A percentile compares a stretch with the other conserved stretches of the same genome.
Evolutionary conservation across 2,797 vertebrate species (phyloP).

Genomic region (Limnodromus scolopaceus): DNA sequence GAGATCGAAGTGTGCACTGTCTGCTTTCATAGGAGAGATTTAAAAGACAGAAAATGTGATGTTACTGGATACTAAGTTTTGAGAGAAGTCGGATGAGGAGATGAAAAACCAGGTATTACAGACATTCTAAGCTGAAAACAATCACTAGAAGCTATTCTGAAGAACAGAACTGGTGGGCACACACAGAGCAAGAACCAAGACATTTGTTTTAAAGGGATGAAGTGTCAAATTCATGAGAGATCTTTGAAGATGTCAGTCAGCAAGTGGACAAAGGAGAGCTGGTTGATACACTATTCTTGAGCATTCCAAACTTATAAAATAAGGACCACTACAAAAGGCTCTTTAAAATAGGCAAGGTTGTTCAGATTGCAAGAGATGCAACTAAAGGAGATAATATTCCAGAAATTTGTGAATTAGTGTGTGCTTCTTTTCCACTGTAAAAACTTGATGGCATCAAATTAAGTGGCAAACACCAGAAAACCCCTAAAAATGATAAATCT

Average conservation of each 20-base stretch:
- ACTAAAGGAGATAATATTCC: neutral
- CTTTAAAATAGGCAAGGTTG: neutral
- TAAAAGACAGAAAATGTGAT: neutral
- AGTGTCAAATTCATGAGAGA: neutral
- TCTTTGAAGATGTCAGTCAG: neutral
- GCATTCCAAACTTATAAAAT: neutral
- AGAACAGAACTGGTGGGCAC: neutral
- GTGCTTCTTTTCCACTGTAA: neutral
- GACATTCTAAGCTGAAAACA: neutral
- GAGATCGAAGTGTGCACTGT: neutral
- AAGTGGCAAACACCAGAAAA: neutral
- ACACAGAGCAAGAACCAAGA: neutral
- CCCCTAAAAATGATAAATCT: neutral
- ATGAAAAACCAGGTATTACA: neutral
- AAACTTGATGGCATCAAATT: neutral
- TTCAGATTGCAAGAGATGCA: neutral
- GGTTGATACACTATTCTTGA: neutral
- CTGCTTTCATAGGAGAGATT: neutral
- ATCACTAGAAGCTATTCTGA: neutral
- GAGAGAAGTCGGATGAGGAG: fast-evolving
- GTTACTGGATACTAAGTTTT: neutral
- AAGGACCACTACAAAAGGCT: neutral
- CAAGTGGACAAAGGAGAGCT: neutral
- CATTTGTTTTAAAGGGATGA: neutral
- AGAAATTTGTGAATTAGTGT: neutral